Percentiles rank a stretch among this genome's conserved stretches.
These are phyloP conservation scores for Drosophila peninsularis DNA, from an alignment of 2,888 invertebrate genomes.

Conservation along the genomic window DNA sequence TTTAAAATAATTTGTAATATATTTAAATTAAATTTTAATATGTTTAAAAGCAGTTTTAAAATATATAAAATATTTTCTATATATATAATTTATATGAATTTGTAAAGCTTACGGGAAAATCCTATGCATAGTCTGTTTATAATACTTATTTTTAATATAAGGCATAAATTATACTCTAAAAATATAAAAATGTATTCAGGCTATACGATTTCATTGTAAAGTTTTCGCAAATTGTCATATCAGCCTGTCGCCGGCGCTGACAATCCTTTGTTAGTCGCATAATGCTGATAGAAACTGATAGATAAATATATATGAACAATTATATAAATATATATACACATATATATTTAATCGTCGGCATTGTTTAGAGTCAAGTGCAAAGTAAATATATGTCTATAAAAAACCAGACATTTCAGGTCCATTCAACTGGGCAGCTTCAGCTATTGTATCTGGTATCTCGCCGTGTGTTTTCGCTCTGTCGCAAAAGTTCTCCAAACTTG, in stretches of 20 bases:
- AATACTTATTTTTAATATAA: no score
- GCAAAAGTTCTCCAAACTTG: constrained; percentile 32
- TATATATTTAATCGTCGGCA: constrained; percentile 1
- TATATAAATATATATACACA: background rate
- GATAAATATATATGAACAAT: background rate
- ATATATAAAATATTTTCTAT: no score
- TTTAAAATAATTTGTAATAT: no score
- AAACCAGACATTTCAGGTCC: constrained; percentile 12
- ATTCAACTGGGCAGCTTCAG: background rate
- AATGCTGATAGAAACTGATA: background rate
- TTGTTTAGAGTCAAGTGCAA: constrained; percentile 47
- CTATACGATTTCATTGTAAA: no score
- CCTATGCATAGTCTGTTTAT: no score
- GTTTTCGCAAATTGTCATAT: no score
- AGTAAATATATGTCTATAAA: background rate
- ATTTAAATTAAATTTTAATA: no score
- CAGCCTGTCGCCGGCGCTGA: background rate
- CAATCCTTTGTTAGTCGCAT: background rate
- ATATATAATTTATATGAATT: no score
- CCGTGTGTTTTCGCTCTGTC: background rate
- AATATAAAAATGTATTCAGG: no score
- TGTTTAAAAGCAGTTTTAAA: no score
- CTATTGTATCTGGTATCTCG: background rate
- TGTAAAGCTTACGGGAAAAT: no score
- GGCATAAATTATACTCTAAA: no score